Evolutionary conservation across 92 coral and sea anemone species (phyloP).

Genomic region (Hydrozoanthus gracilis): DNA sequence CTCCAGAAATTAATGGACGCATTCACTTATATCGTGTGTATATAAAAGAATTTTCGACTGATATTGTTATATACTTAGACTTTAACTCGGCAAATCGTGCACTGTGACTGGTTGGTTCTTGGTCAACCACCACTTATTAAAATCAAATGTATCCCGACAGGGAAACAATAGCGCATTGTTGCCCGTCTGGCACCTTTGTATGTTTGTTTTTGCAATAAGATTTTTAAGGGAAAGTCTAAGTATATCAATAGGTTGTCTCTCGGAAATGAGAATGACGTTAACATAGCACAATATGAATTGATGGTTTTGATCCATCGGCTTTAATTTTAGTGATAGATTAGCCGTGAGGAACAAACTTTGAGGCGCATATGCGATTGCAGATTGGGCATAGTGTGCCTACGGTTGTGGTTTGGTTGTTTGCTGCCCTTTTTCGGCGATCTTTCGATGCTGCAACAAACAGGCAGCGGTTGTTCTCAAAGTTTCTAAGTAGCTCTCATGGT

Average conservation of each 20-base stretch:
- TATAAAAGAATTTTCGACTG: no score
- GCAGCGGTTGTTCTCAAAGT: slow-evolving; percentile 28
- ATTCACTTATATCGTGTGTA: no score
- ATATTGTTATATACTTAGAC: no score
- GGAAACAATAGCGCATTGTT: no score
- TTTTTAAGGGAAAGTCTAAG: no score
- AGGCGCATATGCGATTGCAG: slow-evolving; percentile 5
- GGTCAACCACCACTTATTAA: no score
- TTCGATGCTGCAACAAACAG: slow-evolving; percentile 17
- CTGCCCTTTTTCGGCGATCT: slow-evolving; percentile 30
- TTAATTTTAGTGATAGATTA: not conserved
- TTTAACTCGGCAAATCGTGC: no score
- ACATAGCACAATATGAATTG: not conserved
- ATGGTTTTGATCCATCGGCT: not conserved
- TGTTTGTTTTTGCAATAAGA: no score
- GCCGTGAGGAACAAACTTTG: slow-evolving; percentile 10
- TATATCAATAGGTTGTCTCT: not conserved
- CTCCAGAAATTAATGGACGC: no score
- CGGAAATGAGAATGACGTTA: not conserved
- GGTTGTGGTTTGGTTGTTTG: not conserved
- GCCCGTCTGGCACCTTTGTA: no score
- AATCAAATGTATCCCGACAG: no score
- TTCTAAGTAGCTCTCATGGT: not conserved
- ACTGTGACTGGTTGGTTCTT: no score
- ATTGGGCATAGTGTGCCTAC: slow-evolving; percentile 31